These are phyloP conservation scores for Chaetops frenatus DNA, from an alignment of 2,113 vertebrate species.

Conservation along the genomic window DNA sequence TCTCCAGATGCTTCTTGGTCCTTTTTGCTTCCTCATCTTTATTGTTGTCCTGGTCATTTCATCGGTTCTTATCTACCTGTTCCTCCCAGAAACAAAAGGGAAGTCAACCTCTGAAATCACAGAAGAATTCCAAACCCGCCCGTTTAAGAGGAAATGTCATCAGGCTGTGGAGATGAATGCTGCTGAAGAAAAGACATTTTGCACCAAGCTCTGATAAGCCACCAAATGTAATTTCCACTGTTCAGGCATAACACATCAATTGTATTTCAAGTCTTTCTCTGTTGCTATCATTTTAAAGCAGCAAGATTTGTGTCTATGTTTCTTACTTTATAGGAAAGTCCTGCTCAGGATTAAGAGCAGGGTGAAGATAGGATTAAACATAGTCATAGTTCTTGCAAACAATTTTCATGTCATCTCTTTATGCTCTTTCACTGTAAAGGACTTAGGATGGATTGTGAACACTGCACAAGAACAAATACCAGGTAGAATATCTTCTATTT, in stretches of 20 bases:
- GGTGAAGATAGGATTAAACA: background rate
- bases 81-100: constrained; percentile 79
- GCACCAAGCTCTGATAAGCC: constrained; percentile 51
- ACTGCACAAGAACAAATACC: background rate
- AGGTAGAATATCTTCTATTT: background rate
- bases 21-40: constrained; percentile 83
- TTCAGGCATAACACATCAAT: background rate
- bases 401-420: background rate
- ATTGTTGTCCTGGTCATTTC: constrained; percentile 59
- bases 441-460: background rate
- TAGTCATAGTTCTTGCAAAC: background rate
- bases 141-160: constrained; percentile 15
- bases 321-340: background rate
- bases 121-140: constrained; percentile 66
- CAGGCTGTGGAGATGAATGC: background rate
- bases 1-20: constrained; percentile 71
- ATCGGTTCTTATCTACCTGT: constrained; percentile 61
- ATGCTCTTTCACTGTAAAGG: background rate
- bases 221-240: background rate
- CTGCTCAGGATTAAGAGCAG: background rate
- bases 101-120: constrained; percentile 73
- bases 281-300: background rate
- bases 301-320: background rate
- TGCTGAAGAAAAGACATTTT: background rate
- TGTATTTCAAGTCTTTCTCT: background rate